Percentiles rank a stretch among this genome's conserved stretches.
phyloP scores from a whole-genome alignment of 2,888 invertebrate genomes.

The Spodoptera littoralis region DNA sequence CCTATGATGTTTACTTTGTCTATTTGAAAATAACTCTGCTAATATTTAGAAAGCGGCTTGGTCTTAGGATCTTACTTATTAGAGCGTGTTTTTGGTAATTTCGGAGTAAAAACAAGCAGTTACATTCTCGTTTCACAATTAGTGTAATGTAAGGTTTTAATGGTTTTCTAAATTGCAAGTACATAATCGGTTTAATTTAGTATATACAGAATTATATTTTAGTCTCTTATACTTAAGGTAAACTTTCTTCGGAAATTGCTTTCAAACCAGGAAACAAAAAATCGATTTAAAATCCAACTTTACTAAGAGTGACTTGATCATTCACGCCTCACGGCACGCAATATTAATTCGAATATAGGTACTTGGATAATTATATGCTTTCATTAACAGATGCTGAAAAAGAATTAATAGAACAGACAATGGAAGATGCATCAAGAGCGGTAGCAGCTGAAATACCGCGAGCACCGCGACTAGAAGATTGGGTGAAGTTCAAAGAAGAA shows the following conservation, averaged over 20 bases:
- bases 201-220: too few relatives aligned
- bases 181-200: too few relatives aligned
- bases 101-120: slow-evolving; percentile 7
- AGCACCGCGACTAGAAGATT: slow-evolving; percentile 75
- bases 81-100: slow-evolving; percentile 38
- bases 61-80: slow-evolving; percentile 26
- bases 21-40: slow-evolving; percentile 19
- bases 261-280: too few relatives aligned
- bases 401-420: slow-evolving; percentile 66
- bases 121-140: slow-evolving; percentile 12
- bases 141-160: slow-evolving; percentile 4
- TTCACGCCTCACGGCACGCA: too few relatives aligned
- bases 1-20: slow-evolving; percentile 13
- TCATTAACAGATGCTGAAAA: slow-evolving; percentile 57
- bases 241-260: too few relatives aligned
- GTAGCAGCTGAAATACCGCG: slow-evolving; percentile 81
- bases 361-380: too few relatives aligned
- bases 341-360: too few relatives aligned
- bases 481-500: slow-evolving; percentile 78
- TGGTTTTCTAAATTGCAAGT: background rate
- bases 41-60: slow-evolving; percentile 47
- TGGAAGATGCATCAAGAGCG: slow-evolving; percentile 72
- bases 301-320: too few relatives aligned
- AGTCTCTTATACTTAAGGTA: too few relatives aligned
- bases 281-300: too few relatives aligned